Base-by-base conservation (phyloP, 2,888 invertebrate genomes). In the Chrysomela aeneicollis region DNA sequence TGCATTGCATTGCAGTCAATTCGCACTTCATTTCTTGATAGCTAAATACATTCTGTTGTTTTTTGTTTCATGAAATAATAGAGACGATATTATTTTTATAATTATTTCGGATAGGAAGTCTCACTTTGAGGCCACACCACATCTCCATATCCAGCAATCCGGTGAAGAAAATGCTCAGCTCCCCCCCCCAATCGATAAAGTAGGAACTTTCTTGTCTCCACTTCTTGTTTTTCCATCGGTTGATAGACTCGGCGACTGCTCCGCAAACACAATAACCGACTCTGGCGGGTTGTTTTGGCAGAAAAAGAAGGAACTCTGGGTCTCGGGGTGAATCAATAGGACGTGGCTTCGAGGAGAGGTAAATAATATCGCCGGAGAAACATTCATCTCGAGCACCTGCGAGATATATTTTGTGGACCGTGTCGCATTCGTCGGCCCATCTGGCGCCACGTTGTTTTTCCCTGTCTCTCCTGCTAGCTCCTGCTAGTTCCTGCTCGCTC, bases 351-450 rank as follows among this genome's bases (percentile, higher is more conserved):
- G 72, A n/a, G n/a, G 70, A 70, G 71, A 69, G 71, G 73, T 76
- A 73, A 75, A 74, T 75, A 75, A 75, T 72, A 71, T 71, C 68
- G 68, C 69, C 71, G 69, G 68, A 74, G 73, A 73, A 76, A 74
- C 76, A 76, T 77, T 77, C 74, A 77, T 76, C 76, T 75, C 71
- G 71, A 75, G 73, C 76, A 76, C 76, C 76, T 77, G 76, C 72
- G 75, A 73, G 71, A 19, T 47, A 49, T 60, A 52, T 42, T 42
- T 42, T 2, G 42, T 15, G 42, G 35, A 35, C 10, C 15, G 52
- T 46, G 46, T 12, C 37, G 26, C 6, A 3, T n/a, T n/a, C 30
- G 19, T 26, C 47, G 22, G 21, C 50, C 68, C 73, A 75, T 73
- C 73, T 73, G 74, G 74, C 74, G 74, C 57, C 57, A 57, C 71